phyloP scores from a whole-genome alignment of 2,113 vertebrate genomes.

The Apus apus region DNA sequence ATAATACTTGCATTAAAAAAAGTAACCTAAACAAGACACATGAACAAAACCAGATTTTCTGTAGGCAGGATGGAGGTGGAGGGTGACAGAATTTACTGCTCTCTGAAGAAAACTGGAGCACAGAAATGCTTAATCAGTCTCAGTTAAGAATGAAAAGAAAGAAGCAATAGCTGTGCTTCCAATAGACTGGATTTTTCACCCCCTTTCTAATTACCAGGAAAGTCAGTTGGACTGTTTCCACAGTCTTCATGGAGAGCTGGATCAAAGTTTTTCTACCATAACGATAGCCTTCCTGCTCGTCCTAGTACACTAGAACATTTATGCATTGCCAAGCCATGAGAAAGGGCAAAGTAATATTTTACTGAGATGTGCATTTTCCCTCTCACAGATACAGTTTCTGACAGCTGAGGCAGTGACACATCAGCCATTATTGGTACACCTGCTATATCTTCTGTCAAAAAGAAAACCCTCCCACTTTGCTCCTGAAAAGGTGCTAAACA shows the following conservation, averaged over 20 bases:
- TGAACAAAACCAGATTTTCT: conserved; percentile 9
- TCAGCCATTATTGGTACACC: neutral
- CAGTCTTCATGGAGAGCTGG: neutral
- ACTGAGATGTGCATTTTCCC: neutral
- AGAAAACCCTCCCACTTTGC: neutral
- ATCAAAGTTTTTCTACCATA: neutral
- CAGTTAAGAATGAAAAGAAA: conserved; percentile 3
- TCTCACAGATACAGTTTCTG: fast-evolving
- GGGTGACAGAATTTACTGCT: neutral
- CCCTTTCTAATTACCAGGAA: neutral
- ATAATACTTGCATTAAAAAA: neutral
- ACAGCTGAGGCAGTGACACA: neutral
- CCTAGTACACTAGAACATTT: neutral
- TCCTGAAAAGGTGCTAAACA: neutral
- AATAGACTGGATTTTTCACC: neutral
- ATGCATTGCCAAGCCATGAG: neutral
- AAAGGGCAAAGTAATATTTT: neutral
- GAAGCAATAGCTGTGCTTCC: neutral
- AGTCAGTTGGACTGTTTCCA: neutral
- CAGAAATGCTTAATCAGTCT: conserved; percentile 2
- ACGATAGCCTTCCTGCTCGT: neutral
- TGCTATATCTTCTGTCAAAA: neutral
- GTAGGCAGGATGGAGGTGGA: conserved; percentile 22
- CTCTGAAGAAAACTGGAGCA: conserved; percentile 13
- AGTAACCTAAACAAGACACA: neutral